A percentile compares a stretch with the other conserved stretches of the same genome.
These are phyloP conservation scores for Cebus imitator DNA, from an alignment of 2,113 vertebrate species.

Conservation along the genomic window DNA sequence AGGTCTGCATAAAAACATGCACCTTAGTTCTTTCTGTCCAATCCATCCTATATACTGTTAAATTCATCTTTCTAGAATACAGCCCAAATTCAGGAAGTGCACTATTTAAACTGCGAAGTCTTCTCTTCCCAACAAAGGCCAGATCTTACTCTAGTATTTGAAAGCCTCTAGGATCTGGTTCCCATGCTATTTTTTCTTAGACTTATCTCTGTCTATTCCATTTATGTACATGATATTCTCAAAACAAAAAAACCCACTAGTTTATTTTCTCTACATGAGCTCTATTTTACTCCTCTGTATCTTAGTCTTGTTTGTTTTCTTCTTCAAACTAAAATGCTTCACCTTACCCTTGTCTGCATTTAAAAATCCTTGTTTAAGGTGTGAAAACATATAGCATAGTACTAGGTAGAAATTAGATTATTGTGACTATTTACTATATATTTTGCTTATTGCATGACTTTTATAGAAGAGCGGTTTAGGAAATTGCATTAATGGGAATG, in stretches of 20 bases:
- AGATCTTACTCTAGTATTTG: not conserved
- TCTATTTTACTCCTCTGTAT: not conserved
- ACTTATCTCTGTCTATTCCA: not conserved
- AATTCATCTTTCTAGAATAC: slow-evolving; percentile 1
- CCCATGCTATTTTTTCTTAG: accelerated
- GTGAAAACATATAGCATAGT: not conserved
- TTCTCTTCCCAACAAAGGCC: not conserved
- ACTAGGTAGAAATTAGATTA: not conserved
- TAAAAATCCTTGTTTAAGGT: not conserved
- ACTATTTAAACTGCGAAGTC: not conserved
- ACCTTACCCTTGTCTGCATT: not conserved
- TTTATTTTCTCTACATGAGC: not conserved
- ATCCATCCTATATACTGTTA: not conserved
- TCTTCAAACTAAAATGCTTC: not conserved
- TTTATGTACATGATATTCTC: not conserved
- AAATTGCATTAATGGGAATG: not conserved
- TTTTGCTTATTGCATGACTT: not conserved
- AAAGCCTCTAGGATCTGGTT: not conserved
- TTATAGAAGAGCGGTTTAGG: not conserved
- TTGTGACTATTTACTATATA: not conserved
- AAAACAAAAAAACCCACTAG: not conserved
- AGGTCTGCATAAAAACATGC: slow-evolving; percentile 8
- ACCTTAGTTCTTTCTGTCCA: not conserved
- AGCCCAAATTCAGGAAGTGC: not conserved
- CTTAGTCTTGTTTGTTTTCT: not conserved